A percentile compares a stretch with the other conserved stretches of the same genome.
phyloP scores from a whole-genome alignment of 2,113 vertebrate species.

The Brachionichthys hirsutus region DNA sequence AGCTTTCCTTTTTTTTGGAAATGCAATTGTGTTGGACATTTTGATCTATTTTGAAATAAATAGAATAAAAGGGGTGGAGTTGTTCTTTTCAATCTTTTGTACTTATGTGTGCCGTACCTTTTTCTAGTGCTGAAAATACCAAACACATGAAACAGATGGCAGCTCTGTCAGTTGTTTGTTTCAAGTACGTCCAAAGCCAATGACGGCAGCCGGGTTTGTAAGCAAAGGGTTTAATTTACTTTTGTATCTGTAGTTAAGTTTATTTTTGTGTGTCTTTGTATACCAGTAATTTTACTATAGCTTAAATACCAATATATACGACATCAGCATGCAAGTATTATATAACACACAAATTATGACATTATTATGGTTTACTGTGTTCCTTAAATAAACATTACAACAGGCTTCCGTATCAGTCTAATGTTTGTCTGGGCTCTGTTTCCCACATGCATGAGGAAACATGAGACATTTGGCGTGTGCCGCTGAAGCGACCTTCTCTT shows the following conservation, averaged over 20 bases:
- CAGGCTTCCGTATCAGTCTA: too few relatives aligned
- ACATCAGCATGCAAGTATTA: too few relatives aligned
- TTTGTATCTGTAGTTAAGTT: too few relatives aligned
- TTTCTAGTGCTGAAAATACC: slow-evolving; percentile 21
- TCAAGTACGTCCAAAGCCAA: slow-evolving; percentile 20
- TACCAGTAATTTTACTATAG: too few relatives aligned
- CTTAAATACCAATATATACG: background rate
- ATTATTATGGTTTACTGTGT: too few relatives aligned
- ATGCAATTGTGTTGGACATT: background rate
- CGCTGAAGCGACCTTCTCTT: background rate
- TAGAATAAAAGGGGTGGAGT: background rate
- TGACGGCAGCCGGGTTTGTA: background rate
- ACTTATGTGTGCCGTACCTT: slow-evolving; percentile 7
- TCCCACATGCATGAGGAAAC: background rate
- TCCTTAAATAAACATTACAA: too few relatives aligned
- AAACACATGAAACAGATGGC: slow-evolving; percentile 29
- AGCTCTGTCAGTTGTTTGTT: slow-evolving; percentile 28
- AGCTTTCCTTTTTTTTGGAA: background rate
- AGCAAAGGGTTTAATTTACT: too few relatives aligned
- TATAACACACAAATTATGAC: too few relatives aligned
- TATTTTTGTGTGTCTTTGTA: too few relatives aligned
- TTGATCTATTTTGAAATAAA: background rate
- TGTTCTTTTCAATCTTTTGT: background rate
- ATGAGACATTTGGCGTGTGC: background rate
- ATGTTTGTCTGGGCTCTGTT: background rate